Evolutionary conservation across 2,888 invertebrate genomes (phyloP), one percentile per base, ranked within the genome.

Genomic region (Steinernema carpocapsae): DNA sequence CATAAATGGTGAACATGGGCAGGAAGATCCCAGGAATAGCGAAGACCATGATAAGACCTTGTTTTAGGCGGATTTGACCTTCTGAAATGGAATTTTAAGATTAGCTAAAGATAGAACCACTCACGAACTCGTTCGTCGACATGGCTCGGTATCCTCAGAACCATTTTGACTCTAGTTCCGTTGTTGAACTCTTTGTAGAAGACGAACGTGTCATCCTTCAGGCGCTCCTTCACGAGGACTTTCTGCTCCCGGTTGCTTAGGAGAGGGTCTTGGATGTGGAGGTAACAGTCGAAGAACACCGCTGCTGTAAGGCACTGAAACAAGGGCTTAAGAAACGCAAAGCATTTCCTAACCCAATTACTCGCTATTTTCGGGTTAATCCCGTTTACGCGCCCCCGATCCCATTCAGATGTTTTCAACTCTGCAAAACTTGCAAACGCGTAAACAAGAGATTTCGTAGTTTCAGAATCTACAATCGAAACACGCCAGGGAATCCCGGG

Each of bases 201-300:
- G 56, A 24, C 56, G 26, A 56, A 56, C 24, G 56, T 56, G 56
- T 26, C 26, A 22, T 56, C 24, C 56, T 56, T 56, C n/a, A 56
- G 56, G 6, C 56, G 56, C 26, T 56, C 56, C 56, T 26, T 3
- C 56, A 26, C 56, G 56, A 56, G 22, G 24, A 56, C 26, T 22
- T 26, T 56, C 26, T 56, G 56, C 56, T 56, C 56, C n/a, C 26
- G 56, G 3, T 6, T 10, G 24, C 24, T 56, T 6, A 56, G 56
- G 2, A 56, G 56, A 4, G 56, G 56, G 22, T 56, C 56, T 56
- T 26, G 22, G 56, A 56, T 56, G 56, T 56, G 56, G 7, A 56
- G 56, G 56, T 56, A 56, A 26, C 56, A 56, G 26, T 56, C 56
- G 56, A 56, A 56, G 56, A 56, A 56, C 10, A 56, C 56, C n/a